These are phyloP conservation scores for Rhinophrynus dorsalis DNA, from an alignment of 2,797 vertebrate genomes.

Conservation along the genomic window DNA sequence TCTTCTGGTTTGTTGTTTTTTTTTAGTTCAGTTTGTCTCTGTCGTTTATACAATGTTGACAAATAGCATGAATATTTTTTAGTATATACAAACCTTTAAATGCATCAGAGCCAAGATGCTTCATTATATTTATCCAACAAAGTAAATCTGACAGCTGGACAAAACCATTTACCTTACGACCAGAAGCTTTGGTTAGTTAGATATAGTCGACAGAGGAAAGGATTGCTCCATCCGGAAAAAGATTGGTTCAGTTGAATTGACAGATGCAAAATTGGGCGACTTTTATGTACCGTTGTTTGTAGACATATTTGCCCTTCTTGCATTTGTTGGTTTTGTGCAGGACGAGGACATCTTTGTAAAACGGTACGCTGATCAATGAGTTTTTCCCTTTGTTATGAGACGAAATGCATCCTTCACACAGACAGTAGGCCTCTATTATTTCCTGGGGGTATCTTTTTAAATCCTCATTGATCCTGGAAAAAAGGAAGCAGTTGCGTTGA, in stretches of 20 bases:
- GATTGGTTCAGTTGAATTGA: slow-evolving; percentile 22
- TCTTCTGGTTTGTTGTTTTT: no score
- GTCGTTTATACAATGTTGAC: no score
- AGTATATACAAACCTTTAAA: no score
- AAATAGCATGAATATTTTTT: no score
- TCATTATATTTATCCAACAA: no score
- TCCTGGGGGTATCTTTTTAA: slow-evolving; percentile 28
- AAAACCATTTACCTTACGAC: no score
- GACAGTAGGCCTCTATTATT: slow-evolving; percentile 35
- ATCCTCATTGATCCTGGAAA: slow-evolving; percentile 34
- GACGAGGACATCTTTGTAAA: slow-evolving; percentile 21
- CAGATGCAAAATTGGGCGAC: slow-evolving; percentile 47
- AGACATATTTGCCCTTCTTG: slow-evolving; percentile 23
- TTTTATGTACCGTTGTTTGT: slow-evolving; percentile 18
- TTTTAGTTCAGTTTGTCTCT: no score
- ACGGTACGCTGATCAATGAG: slow-evolving; percentile 31
- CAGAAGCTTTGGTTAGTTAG: no score
- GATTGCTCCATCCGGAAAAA: no score
- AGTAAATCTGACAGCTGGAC: no score
- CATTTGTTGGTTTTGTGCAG: slow-evolving; percentile 22
- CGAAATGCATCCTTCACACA: slow-evolving; percentile 35
- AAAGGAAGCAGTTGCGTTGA: background rate
- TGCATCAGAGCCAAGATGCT: no score
- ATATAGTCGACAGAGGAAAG: no score
- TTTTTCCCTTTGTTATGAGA: slow-evolving; percentile 6